A percentile compares a stretch with the other conserved stretches of the same genome.
These are phyloP conservation scores for Sorex fumeus DNA, from an alignment of 2,113 vertebrate genomes.

Conservation along the genomic window DNA sequence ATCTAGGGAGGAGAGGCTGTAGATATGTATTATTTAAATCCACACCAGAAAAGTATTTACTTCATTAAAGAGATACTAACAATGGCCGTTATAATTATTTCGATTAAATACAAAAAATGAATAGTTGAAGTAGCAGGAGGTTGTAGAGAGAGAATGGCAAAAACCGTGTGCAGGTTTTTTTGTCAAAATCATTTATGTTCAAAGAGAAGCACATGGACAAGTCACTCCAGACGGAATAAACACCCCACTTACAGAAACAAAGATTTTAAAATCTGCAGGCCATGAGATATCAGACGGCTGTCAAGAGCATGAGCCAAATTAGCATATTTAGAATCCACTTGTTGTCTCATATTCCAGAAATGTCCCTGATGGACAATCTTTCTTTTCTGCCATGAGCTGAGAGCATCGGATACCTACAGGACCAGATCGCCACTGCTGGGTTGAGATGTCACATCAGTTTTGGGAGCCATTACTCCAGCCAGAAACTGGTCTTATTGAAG, in stretches of 20 bases:
- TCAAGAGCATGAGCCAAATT: background rate
- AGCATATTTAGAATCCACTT: background rate
- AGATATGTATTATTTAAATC: slow-evolving; percentile 45
- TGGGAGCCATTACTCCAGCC: background rate
- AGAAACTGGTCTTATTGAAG: background rate
- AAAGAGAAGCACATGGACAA: background rate
- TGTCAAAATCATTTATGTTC: slow-evolving; percentile 59
- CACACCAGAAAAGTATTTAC: slow-evolving; percentile 32
- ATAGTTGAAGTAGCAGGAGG: background rate
- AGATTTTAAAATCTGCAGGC: background rate
- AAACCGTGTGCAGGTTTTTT: background rate
- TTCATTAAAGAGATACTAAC: slow-evolving; percentile 21
- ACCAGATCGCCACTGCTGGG: background rate
- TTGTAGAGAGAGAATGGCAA: slow-evolving; percentile 8
- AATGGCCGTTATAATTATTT: slow-evolving; percentile 46
- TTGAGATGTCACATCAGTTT: background rate
- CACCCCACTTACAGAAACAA: slow-evolving; percentile 17
- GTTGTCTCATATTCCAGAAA: background rate
- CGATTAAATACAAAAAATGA: slow-evolving; percentile 39
- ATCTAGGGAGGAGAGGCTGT: background rate
- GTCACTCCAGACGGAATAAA: background rate
- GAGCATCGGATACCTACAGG: background rate
- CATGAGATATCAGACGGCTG: background rate
- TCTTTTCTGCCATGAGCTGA: background rate
- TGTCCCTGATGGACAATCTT: background rate